These are phyloP conservation scores for Drosophila subsilvestris DNA, from an alignment of 2,888 invertebrate species.

Conservation along the genomic window DNA sequence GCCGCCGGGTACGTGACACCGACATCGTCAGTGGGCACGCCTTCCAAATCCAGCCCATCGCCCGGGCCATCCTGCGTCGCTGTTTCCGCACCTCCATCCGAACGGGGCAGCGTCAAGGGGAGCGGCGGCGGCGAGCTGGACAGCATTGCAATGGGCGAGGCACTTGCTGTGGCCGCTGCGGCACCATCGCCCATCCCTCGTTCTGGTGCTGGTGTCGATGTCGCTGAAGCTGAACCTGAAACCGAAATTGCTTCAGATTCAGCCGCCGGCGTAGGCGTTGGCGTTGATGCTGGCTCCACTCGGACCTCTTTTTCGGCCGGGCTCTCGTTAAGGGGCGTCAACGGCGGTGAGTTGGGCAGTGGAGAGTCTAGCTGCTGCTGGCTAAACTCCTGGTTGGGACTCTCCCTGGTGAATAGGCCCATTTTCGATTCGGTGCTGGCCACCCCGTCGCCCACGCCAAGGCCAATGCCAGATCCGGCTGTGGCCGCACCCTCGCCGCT, in stretches of 20 bases:
- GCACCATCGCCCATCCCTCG: slow-evolving; percentile 83
- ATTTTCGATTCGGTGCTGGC: slow-evolving; percentile 78
- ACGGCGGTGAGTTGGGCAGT: slow-evolving; percentile 66
- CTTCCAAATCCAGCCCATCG: slow-evolving; percentile 17
- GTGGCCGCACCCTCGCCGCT: slow-evolving; percentile 37
- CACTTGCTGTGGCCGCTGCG: slow-evolving; percentile 75
- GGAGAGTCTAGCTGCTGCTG: slow-evolving; percentile 74
- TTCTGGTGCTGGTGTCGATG: slow-evolving; percentile 53
- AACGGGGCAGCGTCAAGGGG: slow-evolving; percentile 37
- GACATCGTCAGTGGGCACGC: slow-evolving; percentile 1
- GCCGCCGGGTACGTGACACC: background rate
- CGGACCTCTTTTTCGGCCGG: background rate
- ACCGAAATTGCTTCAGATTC: slow-evolving; percentile 3
- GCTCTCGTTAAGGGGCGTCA: slow-evolving; percentile 56
- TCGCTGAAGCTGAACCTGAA: slow-evolving; percentile 16
- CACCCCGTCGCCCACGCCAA: background rate
- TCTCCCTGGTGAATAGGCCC: slow-evolving; percentile 84
- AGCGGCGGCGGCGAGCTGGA: slow-evolving; percentile 80
- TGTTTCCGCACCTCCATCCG: slow-evolving; percentile 24
- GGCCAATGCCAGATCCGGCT: slow-evolving; percentile 37
- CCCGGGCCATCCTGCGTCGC: slow-evolving; percentile 11
- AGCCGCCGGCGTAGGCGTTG: slow-evolving; percentile 39
- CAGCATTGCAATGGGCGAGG: slow-evolving; percentile 79
- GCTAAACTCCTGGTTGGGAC: slow-evolving; percentile 83
- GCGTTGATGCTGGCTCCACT: background rate